Evolutionary conservation across 2,797 vertebrate species (phyloP).

Genomic region (Bovichtus variegatus): DNA sequence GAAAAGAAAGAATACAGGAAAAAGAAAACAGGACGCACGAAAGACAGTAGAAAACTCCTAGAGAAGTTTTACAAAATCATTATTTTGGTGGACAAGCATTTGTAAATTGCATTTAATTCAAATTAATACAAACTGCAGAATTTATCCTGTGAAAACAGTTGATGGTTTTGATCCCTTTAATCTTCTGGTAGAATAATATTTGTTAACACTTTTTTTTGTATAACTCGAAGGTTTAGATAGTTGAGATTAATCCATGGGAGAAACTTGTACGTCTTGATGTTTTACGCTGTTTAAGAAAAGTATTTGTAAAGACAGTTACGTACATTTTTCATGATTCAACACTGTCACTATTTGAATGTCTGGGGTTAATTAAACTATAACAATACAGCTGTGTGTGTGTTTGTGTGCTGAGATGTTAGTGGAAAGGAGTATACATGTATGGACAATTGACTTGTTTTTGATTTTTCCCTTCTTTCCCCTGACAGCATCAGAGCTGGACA

Average conservation of each 20-base stretch:
- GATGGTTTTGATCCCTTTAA: too few relatives aligned
- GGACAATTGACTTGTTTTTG: too few relatives aligned
- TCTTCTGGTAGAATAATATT: background rate
- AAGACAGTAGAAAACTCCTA: background rate
- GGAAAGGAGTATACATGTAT: background rate
- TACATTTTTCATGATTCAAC: too few relatives aligned
- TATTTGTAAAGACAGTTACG: too few relatives aligned
- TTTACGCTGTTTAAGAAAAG: too few relatives aligned
- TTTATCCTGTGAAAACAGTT: background rate
- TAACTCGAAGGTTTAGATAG: too few relatives aligned
- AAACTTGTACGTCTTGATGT: too few relatives aligned
- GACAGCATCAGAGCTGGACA: constrained; percentile 95
- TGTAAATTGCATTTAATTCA: background rate
- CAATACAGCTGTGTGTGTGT: background rate
- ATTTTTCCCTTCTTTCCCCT: background rate
- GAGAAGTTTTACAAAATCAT: background rate
- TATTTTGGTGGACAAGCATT: background rate
- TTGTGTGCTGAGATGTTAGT: background rate
- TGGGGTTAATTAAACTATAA: background rate
- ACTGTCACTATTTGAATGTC: too few relatives aligned
- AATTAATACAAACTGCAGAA: background rate
- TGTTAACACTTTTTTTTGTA: background rate
- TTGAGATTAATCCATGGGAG: too few relatives aligned
- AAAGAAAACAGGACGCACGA: too few relatives aligned
- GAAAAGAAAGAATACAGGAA: too few relatives aligned